Conservation (phyloP, 1,140 invertebrate genomes). For the Trichonephila clavata region DNA sequence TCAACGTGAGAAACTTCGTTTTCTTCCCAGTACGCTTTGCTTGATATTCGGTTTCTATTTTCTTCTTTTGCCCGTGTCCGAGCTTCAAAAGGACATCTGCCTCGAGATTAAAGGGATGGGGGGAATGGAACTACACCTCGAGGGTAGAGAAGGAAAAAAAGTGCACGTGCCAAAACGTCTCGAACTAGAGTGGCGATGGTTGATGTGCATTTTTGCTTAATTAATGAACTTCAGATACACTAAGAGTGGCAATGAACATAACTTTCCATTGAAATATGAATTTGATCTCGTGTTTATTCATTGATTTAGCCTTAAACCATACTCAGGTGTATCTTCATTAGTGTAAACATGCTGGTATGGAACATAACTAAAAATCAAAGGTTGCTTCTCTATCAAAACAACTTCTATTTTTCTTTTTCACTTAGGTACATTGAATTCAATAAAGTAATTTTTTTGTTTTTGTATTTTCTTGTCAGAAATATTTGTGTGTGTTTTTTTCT, state of each 20-base stretch:
- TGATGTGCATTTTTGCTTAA: slow-evolving; percentile 8
- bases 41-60: neutral
- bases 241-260: slow-evolving; percentile 4
- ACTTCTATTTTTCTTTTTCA: too few species aligned
- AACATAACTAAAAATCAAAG: too few species aligned
- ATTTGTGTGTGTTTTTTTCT: too few species aligned
- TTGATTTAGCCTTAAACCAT: neutral
- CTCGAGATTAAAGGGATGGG: neutral
- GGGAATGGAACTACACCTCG: neutral
- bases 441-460: too few species aligned
- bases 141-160: neutral
- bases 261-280: neutral
- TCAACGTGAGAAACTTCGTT: slow-evolving; percentile 55
- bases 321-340: neutral
- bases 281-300: slow-evolving; percentile 9
- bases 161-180: slow-evolving; percentile 12
- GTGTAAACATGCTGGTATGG: neutral
- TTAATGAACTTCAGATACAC: neutral
- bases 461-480: too few species aligned
- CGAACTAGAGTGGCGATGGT: slow-evolving; percentile 18
- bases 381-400: too few species aligned
- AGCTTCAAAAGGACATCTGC: slow-evolving; percentile 17
- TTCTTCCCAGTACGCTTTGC: neutral
- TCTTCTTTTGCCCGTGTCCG: neutral
- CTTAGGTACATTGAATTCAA: too few species aligned